These are phyloP conservation scores for Omphaloscelis lunosa DNA, from an alignment of 2,888 invertebrate species.

Conservation along the genomic window DNA sequence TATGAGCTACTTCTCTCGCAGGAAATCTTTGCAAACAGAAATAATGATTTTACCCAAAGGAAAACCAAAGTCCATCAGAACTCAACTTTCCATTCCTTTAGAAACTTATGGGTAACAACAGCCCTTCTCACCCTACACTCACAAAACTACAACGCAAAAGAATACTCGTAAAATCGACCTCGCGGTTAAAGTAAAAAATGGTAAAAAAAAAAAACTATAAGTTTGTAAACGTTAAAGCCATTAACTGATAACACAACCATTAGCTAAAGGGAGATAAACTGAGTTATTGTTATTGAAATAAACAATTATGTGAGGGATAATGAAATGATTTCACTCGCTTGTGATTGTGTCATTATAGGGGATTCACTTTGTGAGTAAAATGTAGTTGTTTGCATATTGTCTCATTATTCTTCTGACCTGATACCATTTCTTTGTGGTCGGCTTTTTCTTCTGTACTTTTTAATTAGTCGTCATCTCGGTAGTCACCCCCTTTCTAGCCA, in stretches of 20 bases:
- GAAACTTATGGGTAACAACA: conserved; percentile 12
- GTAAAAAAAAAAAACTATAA: conserved; percentile 65
- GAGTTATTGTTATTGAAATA: conserved; percentile 69
- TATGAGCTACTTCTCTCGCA: not conserved
- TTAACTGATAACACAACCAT: conserved; percentile 79
- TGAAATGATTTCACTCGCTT: conserved; percentile 58
- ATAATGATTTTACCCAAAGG: not conserved
- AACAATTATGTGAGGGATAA: conserved; percentile 54
- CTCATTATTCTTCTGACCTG: no score
- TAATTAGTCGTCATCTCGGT: not conserved
- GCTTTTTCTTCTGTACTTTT: not conserved
- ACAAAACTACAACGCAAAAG: conserved; percentile 73
- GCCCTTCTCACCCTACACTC: conserved; percentile 39
- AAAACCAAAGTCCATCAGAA: not conserved
- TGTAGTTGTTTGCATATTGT: not conserved
- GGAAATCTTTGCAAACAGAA: not conserved
- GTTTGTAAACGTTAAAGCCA: conserved; percentile 72
- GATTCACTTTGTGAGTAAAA: conserved; percentile 37
- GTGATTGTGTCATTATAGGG: conserved; percentile 41
- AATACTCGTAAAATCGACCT: conserved; percentile 62
- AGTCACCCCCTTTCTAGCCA: no score
- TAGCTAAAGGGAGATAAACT: conserved; percentile 72
- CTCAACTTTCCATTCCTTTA: not conserved
- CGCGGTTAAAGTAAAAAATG: conserved; percentile 60
- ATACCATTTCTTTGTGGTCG: no score